Base-by-base conservation (phyloP, 2,888 invertebrate species). In the Camptogramma bilineatum region DNA sequence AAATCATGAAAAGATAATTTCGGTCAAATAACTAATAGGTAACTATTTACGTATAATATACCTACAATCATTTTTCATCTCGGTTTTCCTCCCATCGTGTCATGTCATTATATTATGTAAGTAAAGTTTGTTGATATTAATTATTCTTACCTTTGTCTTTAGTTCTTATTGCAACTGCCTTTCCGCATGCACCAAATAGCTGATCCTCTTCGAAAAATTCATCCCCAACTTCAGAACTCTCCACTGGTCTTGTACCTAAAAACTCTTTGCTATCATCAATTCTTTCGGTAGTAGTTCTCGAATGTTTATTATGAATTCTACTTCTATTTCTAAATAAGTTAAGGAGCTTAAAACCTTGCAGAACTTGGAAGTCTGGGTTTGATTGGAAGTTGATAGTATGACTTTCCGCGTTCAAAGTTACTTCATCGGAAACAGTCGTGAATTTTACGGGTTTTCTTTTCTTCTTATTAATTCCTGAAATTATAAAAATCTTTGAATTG, bases 321-420 rank as follows among this genome's bases (percentile, higher is more conserved):
- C 74, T 87, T 75, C 79, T 87, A 64, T 80, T 82, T 53, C 76
- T 77, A 34, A 79, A 75, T 64, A 91, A 79, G 73, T 91, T 90
- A 19, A 88, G 75, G 1, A 92, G 82, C 78, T 91, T 92, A 69
- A 90, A 92, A 21, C 88, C 87, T 78, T 89, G 83, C 44, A 92
- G 70, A 3, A 90, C 87, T 72, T 89, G 85, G 58, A 91, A 93
- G 72, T 91, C 84, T 46, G 91, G 92, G 48, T 86, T 86, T 0
- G 91, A 84, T 52, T 87, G 86, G 55, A 86, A 91, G 64, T 75
- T 86, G 19, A 91, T 80, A 1, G 85, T 85, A 64, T 85, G 84
- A 58, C 84, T 87, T 71, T 85, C 85, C 5, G 79, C 74, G 50
- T 82, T 73, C 46, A 78, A 76, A 19, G 70, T 60, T 4, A 67